Conservation (phyloP, 1,140 invertebrate genomes). For the Drosophila obscura region DNA sequence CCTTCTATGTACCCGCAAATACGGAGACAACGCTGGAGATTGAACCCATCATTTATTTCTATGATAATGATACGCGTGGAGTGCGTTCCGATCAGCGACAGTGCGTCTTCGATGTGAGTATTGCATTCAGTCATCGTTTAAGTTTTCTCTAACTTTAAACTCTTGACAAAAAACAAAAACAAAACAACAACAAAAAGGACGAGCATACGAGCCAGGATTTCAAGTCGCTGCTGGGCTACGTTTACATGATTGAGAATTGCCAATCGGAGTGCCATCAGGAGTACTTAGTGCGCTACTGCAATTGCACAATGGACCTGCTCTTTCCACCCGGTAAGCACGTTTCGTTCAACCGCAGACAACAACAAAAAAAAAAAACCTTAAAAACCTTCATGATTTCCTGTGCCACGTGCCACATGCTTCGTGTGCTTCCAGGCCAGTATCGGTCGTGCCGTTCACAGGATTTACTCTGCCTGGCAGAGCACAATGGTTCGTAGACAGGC, state of each 20-base stretch:
- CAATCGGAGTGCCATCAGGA: conserved; percentile 80
- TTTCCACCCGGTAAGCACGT: conserved; percentile 80
- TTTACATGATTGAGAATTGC: conserved; percentile 82
- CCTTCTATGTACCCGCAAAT: conserved; percentile 58
- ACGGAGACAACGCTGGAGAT: conserved; percentile 68
- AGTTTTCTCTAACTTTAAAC: background rate
- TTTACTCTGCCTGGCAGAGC: conserved; percentile 66
- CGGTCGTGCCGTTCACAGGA: conserved; percentile 67
- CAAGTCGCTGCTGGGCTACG: conserved; percentile 67
- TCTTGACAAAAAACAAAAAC: too few species aligned
- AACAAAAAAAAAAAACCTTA: background rate
- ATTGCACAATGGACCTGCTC: conserved; percentile 79
- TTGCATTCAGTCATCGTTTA: background rate
- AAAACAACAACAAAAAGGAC: conserved; percentile 37
- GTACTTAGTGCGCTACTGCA: conserved; percentile 76
- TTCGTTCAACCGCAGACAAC: conserved; percentile 22
- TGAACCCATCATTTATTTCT: conserved; percentile 76
- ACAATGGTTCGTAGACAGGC: conserved; percentile 65
- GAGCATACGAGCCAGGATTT: conserved; percentile 61
- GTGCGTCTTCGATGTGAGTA: conserved; percentile 77
- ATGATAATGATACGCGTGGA: conserved; percentile 70
- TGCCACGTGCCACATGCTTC: background rate
- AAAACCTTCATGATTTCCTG: conserved; percentile 6
- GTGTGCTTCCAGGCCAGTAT: conserved; percentile 59
- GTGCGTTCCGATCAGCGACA: conserved; percentile 64